phyloP scores from a whole-genome alignment of 1,140 invertebrate genomes.

The Drosophila equinoxialis region DNA sequence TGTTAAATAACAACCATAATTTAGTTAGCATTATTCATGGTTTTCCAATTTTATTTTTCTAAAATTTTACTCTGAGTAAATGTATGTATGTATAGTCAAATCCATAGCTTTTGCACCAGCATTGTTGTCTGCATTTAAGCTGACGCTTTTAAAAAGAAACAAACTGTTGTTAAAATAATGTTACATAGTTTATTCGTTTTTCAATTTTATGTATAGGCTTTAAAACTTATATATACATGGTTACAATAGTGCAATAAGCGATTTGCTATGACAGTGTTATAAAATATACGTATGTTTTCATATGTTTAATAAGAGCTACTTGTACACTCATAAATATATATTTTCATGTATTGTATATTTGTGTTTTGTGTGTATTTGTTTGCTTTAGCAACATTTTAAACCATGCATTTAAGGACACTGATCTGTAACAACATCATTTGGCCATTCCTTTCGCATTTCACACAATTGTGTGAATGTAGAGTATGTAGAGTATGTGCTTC shows the following conservation, averaged over 20 bases:
- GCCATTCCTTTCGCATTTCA: not conserved
- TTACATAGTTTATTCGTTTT: conserved; percentile 64
- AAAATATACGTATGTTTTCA: conserved; percentile 3
- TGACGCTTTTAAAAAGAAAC: not conserved
- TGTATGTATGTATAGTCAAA: too few species aligned
- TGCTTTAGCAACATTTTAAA: conserved; percentile 56
- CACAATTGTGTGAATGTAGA: too few species aligned
- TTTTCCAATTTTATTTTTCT: too few species aligned
- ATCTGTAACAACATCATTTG: conserved; percentile 20
- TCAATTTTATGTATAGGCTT: conserved; percentile 51
- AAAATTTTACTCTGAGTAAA: too few species aligned
- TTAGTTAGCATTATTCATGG: too few species aligned
- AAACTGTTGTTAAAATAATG: conserved; percentile 41
- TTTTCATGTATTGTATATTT: conserved; percentile 24
- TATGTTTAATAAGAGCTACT: conserved; percentile 51
- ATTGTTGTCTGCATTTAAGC: too few species aligned
- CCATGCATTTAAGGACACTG: conserved; percentile 70
- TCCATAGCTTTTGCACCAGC: too few species aligned
- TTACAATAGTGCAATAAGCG: conserved; percentile 64
- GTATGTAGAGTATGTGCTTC: not conserved
- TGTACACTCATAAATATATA: conserved; percentile 52
- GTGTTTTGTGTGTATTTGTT: conserved; percentile 23
- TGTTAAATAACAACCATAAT: too few species aligned
- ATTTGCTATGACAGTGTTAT: conserved; percentile 38
- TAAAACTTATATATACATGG: conserved; percentile 78